A percentile compares a stretch with the other conserved stretches of the same genome.
phyloP scores from a whole-genome alignment of 1,140 invertebrate genomes.

The Drosophila ambigua region DNA sequence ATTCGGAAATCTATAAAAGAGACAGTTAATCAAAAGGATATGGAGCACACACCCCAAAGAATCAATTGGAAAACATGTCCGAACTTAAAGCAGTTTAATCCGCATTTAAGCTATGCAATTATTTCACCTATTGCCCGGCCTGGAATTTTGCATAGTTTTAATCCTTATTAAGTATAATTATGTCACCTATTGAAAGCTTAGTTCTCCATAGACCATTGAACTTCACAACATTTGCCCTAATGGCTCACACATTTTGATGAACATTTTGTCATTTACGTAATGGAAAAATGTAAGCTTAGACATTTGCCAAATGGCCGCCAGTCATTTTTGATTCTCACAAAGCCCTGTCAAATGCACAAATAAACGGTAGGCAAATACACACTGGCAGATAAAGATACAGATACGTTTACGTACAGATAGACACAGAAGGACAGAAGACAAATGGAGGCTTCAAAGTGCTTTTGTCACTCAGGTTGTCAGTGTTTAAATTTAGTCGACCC shows the following conservation, averaged over 20 bases:
- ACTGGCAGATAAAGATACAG: neutral
- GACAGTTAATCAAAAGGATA: too few species aligned
- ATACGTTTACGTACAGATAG: constrained; percentile 6
- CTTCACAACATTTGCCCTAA: neutral
- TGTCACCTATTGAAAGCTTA: too few species aligned
- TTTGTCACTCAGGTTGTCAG: constrained; percentile 36
- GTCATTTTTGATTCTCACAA: constrained; percentile 21
- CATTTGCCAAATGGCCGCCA: constrained; percentile 15
- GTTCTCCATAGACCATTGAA: neutral
- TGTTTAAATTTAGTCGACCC: constrained; percentile 33
- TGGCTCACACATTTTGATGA: constrained; percentile 22
- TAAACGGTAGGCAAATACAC: constrained; percentile 19
- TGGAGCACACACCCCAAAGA: too few species aligned
- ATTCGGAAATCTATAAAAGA: too few species aligned
- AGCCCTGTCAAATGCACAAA: constrained; percentile 50
- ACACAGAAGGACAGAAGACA: constrained; percentile 3
- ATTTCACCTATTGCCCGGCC: too few species aligned
- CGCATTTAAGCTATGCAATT: too few species aligned
- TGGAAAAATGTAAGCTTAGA: constrained; percentile 20
- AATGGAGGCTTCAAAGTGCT: constrained; percentile 37
- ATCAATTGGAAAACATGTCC: too few species aligned
- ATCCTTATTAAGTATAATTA: neutral
- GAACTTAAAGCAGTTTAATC: too few species aligned
- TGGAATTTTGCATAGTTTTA: too few species aligned
- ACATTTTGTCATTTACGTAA: constrained; percentile 32